Evolutionary conservation across 2,888 invertebrate genomes (phyloP).

Genomic region (Eristalis pertinax): DNA sequence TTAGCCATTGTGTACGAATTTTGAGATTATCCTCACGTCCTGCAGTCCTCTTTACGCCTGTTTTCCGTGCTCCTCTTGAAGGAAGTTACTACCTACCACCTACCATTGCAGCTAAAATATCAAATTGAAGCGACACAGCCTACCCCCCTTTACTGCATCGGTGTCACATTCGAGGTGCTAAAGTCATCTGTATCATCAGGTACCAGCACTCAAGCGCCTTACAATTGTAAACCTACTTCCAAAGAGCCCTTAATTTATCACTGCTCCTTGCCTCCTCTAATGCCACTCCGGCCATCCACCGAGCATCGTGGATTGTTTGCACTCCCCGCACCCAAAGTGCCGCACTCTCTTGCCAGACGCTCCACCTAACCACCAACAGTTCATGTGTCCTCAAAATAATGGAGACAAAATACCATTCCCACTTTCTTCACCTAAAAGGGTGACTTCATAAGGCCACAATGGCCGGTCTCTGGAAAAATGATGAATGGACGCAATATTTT

Average conservation of each 20-base stretch:
- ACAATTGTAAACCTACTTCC: neutral
- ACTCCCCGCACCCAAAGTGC: neutral
- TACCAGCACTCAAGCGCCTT: neutral
- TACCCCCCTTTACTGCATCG: neutral
- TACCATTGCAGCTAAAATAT: neutral
- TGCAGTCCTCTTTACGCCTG: too few species aligned
- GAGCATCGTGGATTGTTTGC: slow-evolving; percentile 1
- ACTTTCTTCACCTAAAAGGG: slow-evolving; percentile 15
- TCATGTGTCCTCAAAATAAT: slow-evolving; percentile 46
- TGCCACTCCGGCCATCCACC: neutral
- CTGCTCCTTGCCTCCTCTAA: neutral
- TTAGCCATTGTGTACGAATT: too few species aligned
- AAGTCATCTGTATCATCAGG: neutral
- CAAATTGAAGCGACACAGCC: neutral
- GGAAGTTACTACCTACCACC: neutral
- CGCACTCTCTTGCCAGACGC: slow-evolving; percentile 11
- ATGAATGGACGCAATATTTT: slow-evolving; percentile 69
- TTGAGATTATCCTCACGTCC: too few species aligned
- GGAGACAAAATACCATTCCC: slow-evolving; percentile 40
- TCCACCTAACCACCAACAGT: slow-evolving; percentile 1
- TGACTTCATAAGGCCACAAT: slow-evolving; percentile 40
- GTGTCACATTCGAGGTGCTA: neutral
- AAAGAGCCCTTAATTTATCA: neutral
- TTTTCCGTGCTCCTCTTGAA: too few species aligned
- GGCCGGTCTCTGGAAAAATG: slow-evolving; percentile 52